phyloP scores from a whole-genome alignment of 37 sponge, comb jelly and placozoan species.

The Halichondria panicea region DNA sequence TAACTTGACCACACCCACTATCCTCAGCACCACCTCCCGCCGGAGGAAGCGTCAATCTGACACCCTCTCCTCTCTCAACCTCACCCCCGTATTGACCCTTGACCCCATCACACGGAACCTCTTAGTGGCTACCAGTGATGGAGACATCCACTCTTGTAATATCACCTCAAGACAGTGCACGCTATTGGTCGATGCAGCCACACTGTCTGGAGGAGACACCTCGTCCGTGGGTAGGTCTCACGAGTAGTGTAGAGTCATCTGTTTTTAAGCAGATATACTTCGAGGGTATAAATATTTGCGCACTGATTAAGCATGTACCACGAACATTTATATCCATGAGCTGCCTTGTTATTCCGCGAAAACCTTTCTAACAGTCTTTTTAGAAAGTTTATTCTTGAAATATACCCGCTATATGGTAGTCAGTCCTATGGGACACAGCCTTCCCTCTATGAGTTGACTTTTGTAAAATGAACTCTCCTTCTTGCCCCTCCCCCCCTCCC shows the following conservation, averaged over 20 bases:
- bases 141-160: slow-evolving; percentile 46
- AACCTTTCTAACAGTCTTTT: neutral
- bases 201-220: too few species aligned
- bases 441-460: neutral
- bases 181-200: too few species aligned
- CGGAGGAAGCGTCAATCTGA: neutral
- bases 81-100: slow-evolving; percentile 20
- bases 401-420: too few species aligned
- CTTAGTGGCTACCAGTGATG: slow-evolving; percentile 33
- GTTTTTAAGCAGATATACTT: too few species aligned
- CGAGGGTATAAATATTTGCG: too few species aligned
- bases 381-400: too few species aligned
- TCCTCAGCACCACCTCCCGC: neutral
- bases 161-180: neutral
- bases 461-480: neutral
- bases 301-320: too few species aligned
- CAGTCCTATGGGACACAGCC: neutral
- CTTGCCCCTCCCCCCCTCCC: neutral
- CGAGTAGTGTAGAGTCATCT: too few species aligned
- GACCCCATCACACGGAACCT: slow-evolving; percentile 38
- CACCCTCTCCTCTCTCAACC: neutral
- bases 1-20: neutral
- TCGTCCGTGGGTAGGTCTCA: too few species aligned
- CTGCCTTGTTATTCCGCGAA: too few species aligned
- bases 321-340: too few species aligned